Evolutionary conservation across 2,113 vertebrate species (phyloP).

Genomic region (Ceyx melanurus): DNA sequence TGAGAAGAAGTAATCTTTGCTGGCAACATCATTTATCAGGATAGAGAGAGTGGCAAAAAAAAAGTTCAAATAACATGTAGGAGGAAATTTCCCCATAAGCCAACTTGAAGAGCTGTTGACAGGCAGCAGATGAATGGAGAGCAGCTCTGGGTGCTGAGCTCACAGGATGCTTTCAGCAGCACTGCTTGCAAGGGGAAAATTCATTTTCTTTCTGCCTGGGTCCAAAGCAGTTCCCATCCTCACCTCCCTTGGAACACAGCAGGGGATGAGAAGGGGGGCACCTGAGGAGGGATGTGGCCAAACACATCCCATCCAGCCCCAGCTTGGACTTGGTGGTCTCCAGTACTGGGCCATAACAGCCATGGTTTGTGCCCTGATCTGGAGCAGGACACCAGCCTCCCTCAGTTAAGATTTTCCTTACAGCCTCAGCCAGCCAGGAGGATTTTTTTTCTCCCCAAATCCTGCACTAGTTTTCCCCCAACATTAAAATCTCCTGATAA

Average conservation of each 20-base stretch:
- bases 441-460: background rate
- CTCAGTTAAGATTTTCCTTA: background rate
- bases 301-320: fast-evolving
- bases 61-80: background rate
- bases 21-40: background rate
- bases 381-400: background rate
- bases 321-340: background rate
- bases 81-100: conserved; percentile 20
- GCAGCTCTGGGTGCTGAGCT: background rate
- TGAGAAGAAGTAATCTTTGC: background rate
- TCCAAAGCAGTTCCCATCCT: background rate
- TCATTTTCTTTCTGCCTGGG: background rate
- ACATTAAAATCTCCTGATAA: background rate
- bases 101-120: background rate
- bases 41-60: background rate
- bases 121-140: background rate
- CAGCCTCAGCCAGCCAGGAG: background rate
- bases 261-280: background rate
- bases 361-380: background rate
- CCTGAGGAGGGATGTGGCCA: background rate
- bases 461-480: background rate
- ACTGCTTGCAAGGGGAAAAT: background rate
- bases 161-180: background rate
- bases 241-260: fast-evolving
- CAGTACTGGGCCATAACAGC: background rate